phyloP scores from a whole-genome alignment of 2,113 vertebrate genomes.

The Meleagris gallopavo region DNA sequence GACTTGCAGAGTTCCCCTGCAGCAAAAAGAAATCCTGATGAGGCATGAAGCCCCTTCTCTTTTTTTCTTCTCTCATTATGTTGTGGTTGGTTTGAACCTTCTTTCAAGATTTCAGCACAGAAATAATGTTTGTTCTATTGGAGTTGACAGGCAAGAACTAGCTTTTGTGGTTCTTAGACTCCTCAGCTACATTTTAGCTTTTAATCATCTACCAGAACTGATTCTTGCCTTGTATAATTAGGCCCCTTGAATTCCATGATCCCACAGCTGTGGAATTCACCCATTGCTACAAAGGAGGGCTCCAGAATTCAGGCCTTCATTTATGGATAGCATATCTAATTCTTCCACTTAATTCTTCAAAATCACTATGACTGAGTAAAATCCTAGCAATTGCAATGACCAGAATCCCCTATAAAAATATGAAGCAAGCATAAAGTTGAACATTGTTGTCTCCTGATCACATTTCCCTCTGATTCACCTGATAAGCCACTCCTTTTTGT shows the following conservation, averaged over 20 bases:
- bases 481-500: background rate
- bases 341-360: background rate
- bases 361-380: background rate
- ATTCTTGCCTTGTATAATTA: conserved; percentile 42
- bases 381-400: background rate
- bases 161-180: conserved; percentile 46
- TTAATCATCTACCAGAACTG: conserved; percentile 37
- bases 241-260: conserved; percentile 24
- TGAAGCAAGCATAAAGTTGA: background rate
- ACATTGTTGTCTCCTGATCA: background rate
- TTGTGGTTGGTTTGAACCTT: conserved; percentile 24
- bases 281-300: background rate
- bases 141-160: conserved; percentile 35
- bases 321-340: background rate
- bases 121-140: background rate
- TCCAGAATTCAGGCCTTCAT: conserved; percentile 19
- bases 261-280: conserved; percentile 28
- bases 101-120: conserved; percentile 5
- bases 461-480: background rate
- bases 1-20: background rate
- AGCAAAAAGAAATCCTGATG: conserved; percentile 11
- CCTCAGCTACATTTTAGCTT: background rate
- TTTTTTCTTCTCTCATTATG: background rate
- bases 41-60: background rate
- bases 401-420: background rate